Percentiles rank a stretch among this genome's conserved stretches.
Evolutionary conservation across 2,888 invertebrate genomes (phyloP).

Genomic region (Metopia argyrocephala): DNA sequence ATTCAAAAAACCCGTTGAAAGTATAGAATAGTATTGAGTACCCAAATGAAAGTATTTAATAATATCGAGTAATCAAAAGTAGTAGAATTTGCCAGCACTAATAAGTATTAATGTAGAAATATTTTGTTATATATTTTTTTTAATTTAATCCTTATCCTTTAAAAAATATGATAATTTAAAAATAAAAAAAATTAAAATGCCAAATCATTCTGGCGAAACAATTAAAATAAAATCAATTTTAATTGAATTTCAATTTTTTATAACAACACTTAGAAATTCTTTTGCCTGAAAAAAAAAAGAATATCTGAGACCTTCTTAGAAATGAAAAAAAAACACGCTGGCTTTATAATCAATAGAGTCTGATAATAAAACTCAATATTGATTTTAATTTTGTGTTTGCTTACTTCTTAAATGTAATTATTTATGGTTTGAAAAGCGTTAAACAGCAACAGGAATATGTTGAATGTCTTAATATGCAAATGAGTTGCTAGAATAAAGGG

Average conservation of each 20-base stretch:
- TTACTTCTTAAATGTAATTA: background rate
- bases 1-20: too few species aligned
- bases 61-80: too few species aligned
- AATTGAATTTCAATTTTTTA: slow-evolving; percentile 28
- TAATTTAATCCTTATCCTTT: background rate
- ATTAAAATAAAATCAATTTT: slow-evolving; percentile 32
- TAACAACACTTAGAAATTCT: background rate
- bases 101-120: too few species aligned
- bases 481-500: background rate
- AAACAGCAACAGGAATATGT: slow-evolving; percentile 10
- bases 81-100: too few species aligned
- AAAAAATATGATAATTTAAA: too few species aligned
- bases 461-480: slow-evolving; percentile 22
- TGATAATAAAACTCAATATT: background rate
- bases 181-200: too few species aligned
- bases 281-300: too few species aligned
- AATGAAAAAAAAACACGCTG: background rate
- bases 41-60: too few species aligned
- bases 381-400: background rate
- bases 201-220: slow-evolving; percentile 1
- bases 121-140: too few species aligned
- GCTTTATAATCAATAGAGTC: background rate
- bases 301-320: background rate
- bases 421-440: slow-evolving; percentile 45
- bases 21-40: too few species aligned